phyloP scores from a whole-genome alignment of 1,140 invertebrate species.

The Drosophila azteca region DNA sequence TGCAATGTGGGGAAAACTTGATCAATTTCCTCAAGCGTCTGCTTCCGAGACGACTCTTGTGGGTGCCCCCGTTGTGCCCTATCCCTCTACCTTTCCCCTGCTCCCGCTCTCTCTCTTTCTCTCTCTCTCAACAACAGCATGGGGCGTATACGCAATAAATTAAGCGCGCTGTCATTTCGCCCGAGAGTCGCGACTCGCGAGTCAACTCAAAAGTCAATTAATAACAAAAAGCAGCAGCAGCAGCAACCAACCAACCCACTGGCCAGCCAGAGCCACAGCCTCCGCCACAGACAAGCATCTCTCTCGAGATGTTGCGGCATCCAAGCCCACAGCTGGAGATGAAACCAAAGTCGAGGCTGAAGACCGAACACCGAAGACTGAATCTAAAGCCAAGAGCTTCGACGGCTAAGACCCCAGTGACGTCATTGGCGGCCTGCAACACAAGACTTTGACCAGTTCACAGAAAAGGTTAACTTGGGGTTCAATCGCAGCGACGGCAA shows the following conservation, averaged over 20 bases:
- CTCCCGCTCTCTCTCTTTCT: neutral
- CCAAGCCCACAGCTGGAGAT: slow-evolving; percentile 25
- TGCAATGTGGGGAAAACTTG: slow-evolving; percentile 51
- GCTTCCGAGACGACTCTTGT: slow-evolving; percentile 59
- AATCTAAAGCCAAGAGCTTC: too few relatives aligned
- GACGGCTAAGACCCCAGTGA: slow-evolving; percentile 11
- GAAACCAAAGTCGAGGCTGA: slow-evolving; percentile 18
- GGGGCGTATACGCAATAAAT: slow-evolving; percentile 77
- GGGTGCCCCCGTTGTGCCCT: slow-evolving; percentile 31
- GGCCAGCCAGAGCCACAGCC: too few relatives aligned
- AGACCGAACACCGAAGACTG: too few relatives aligned
- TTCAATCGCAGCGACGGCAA: slow-evolving; percentile 3
- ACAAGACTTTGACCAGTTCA: slow-evolving; percentile 57
- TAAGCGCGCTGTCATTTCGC: slow-evolving; percentile 70
- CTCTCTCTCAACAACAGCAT: slow-evolving; percentile 33
- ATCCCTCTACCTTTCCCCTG: too few relatives aligned
- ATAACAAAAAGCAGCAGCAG: slow-evolving; percentile 48
- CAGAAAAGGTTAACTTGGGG: slow-evolving; percentile 66
- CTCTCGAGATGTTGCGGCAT: slow-evolving; percentile 27
- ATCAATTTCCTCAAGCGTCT: slow-evolving; percentile 67
- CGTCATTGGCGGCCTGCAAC: slow-evolving; percentile 36
- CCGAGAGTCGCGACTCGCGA: slow-evolving; percentile 31
- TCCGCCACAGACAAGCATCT: slow-evolving; percentile 37
- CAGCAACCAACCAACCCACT: too few relatives aligned
- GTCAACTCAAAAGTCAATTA: slow-evolving; percentile 82